Conservation (phyloP, 53 echinoderm and acorn worm genomes). For the Crossaster papposus region DNA sequence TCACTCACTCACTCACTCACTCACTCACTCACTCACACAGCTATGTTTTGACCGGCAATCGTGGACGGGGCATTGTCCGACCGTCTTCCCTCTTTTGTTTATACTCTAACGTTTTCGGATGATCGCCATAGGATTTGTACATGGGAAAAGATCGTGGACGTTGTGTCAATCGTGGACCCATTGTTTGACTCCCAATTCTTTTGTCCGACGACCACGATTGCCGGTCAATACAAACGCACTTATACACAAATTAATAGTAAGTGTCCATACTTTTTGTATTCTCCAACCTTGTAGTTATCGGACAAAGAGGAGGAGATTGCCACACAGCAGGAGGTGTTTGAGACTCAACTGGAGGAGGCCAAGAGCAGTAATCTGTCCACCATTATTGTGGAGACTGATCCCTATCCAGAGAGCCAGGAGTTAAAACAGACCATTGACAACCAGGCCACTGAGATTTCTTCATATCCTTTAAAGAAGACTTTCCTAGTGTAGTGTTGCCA, state of each 20-base stretch:
- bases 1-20: no score
- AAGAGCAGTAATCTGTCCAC: conserved; percentile 77
- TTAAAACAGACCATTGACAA: conserved; percentile 52
- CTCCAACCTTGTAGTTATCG: conserved; percentile 48
- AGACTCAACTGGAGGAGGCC: conserved; percentile 77
- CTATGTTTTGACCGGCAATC: no score
- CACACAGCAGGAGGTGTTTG: conserved; percentile 31
- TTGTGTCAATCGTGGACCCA: no score
- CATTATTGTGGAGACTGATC: conserved; percentile 73
- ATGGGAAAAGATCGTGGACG: no score
- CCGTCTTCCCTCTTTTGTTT: no score
- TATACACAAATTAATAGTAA: background rate
- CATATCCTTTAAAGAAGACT: conserved; percentile 82
- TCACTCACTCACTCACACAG: no score
- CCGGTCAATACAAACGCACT: no score
- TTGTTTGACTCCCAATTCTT: no score
- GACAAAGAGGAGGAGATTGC: conserved; percentile 67
- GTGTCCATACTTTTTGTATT: background rate
- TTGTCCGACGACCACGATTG: no score
- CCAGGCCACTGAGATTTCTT: conserved; percentile 65
- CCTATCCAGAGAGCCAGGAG: conserved; percentile 32
- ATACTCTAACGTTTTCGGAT: no score
- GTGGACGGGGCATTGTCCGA: no score
- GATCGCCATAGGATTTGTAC: no score
- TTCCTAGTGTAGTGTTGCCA: background rate